phyloP scores from a whole-genome alignment of 2,113 vertebrate genomes.

The Pygoscelis adeliae region DNA sequence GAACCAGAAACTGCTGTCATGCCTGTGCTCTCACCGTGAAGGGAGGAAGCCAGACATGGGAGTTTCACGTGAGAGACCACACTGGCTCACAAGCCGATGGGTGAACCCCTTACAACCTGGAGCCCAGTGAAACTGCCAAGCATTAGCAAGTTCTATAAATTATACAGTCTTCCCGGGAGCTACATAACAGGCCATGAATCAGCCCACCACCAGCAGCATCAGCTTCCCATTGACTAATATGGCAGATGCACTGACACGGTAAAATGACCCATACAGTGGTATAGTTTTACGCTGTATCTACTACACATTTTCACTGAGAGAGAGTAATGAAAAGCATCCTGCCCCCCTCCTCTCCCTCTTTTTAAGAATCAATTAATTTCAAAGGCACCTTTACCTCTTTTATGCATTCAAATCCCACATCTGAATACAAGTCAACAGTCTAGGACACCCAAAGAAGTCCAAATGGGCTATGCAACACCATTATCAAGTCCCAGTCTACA shows the following conservation, averaged over 20 bases:
- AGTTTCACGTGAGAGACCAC: neutral
- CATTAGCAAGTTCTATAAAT: neutral
- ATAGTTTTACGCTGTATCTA: neutral
- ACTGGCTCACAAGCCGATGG: accelerated
- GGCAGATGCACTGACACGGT: neutral
- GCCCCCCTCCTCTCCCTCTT: neutral
- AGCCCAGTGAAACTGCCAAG: neutral
- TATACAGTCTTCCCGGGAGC: neutral
- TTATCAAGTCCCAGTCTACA: neutral
- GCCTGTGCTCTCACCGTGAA: neutral
- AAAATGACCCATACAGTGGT: neutral
- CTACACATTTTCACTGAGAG: neutral
- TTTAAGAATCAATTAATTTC: neutral
- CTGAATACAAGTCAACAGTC: neutral
- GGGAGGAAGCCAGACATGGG: neutral
- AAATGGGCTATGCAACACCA: neutral
- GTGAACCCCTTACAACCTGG: neutral
- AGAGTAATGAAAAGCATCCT: neutral
- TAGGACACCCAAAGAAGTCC: neutral
- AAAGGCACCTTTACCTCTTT: neutral
- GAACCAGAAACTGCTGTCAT: neutral
- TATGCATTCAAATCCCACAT: neutral
- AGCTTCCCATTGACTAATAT: neutral
- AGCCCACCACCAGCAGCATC: neutral
- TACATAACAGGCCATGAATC: neutral